Evolutionary conservation across 2,888 invertebrate genomes (phyloP).

Genomic region (Heliconius ethilla): DNA sequence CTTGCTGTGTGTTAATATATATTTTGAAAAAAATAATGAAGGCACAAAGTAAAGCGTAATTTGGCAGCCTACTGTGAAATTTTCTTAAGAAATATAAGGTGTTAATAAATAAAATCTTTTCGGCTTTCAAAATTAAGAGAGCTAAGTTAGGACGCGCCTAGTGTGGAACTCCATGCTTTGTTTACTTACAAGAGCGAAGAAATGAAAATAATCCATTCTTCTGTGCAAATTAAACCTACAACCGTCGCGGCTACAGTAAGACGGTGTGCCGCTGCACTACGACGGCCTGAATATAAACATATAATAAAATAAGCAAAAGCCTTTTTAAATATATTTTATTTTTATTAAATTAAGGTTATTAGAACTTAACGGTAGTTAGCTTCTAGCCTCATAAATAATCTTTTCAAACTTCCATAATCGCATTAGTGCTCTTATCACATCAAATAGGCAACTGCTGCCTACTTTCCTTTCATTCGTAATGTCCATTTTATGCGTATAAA

Average conservation of each 20-base stretch:
- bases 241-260: not conserved
- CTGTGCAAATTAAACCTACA: not conserved
- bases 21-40: not conserved
- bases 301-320: not conserved
- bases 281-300: not conserved
- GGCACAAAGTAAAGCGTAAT: not conserved
- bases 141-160: too few relatives aligned
- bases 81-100: too few relatives aligned
- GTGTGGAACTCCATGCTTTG: not conserved
- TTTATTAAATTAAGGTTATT: slow-evolving; percentile 6
- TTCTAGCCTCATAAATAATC: not conserved
- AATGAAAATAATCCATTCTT: not conserved
- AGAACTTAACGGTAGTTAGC: slow-evolving; percentile 9
- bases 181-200: not conserved
- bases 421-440: slow-evolving; percentile 5
- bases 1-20: not conserved
- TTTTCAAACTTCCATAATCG: slow-evolving; percentile 1
- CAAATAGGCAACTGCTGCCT: not conserved
- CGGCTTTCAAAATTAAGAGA: too few relatives aligned
- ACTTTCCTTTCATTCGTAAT: slow-evolving; percentile 1
- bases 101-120: too few relatives aligned
- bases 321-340: not conserved
- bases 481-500: not conserved
- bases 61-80: too few relatives aligned
- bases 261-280: not conserved